phyloP scores from a whole-genome alignment of 2,113 vertebrate species.

The Bucco capensis region DNA sequence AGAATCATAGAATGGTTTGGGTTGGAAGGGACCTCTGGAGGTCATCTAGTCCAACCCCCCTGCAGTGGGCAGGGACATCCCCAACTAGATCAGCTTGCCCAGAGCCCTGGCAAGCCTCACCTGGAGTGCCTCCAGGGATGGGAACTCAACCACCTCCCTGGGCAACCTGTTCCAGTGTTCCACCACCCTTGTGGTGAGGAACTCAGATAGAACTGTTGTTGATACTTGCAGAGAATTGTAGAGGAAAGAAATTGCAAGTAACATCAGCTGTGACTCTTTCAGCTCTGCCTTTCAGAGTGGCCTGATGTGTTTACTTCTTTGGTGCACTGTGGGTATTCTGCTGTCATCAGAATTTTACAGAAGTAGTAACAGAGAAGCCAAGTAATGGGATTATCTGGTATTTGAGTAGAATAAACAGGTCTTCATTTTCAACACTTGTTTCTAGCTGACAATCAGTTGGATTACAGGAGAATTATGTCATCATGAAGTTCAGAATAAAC shows the following conservation, averaged over 20 bases:
- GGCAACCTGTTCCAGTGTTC: too few relatives aligned
- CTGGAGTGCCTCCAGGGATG: too few relatives aligned
- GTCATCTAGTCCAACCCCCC: too few relatives aligned
- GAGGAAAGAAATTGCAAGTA: neutral
- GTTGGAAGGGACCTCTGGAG: too few relatives aligned
- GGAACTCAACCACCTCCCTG: too few relatives aligned
- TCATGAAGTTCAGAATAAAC: neutral
- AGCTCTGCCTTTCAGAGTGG: neutral
- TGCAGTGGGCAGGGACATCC: too few relatives aligned
- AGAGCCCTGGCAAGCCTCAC: too few relatives aligned
- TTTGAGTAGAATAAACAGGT: neutral
- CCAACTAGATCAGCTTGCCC: too few relatives aligned
- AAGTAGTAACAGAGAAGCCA: neutral
- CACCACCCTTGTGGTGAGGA: too few relatives aligned
- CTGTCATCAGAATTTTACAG: neutral
- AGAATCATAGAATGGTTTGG: too few relatives aligned
- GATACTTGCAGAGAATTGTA: neutral
- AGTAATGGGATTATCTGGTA: neutral
- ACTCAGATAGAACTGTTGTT: neutral
- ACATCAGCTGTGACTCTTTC: neutral
- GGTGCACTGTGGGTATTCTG: neutral
- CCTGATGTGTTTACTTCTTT: neutral
- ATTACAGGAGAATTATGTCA: neutral
- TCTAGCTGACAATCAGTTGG: neutral
- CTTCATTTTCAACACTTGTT: neutral